Percentiles rank a stretch among this genome's conserved stretches.
These are phyloP conservation scores for Phaedon cochleariae DNA, from an alignment of 2,888 invertebrate species.

Conservation along the genomic window DNA sequence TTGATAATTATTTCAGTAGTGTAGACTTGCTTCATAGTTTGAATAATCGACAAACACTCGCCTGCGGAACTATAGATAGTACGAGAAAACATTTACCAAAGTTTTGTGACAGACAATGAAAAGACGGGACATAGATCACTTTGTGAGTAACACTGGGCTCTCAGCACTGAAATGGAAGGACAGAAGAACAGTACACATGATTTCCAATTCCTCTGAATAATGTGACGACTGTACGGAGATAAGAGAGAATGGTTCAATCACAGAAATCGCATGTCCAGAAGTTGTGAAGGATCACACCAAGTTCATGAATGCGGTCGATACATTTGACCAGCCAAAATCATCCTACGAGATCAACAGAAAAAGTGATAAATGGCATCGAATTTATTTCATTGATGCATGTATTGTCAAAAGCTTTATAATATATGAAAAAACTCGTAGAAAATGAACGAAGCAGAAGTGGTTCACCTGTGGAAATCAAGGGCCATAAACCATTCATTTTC, in stretches of 20 bases:
- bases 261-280: no score
- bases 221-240: background rate
- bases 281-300: conserved; percentile 26
- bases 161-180: conserved; percentile 49
- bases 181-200: conserved; percentile 36
- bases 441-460: background rate
- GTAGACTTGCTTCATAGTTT: no score
- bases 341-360: conserved; percentile 13
- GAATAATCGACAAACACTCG: no score
- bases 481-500: conserved; percentile 1
- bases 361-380: conserved; percentile 27
- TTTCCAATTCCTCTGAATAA: conserved; percentile 6
- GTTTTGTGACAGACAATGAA: conserved; percentile 33
- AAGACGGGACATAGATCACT: conserved; percentile 36
- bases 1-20: conserved; percentile 48
- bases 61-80: conserved; percentile 28
- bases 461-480: background rate
- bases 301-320: conserved; percentile 28
- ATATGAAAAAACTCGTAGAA: conserved; percentile 1
- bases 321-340: conserved; percentile 19
- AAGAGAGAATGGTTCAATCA: no score
- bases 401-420: conserved; percentile 7
- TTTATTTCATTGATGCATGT: conserved; percentile 26
- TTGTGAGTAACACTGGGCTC: conserved; percentile 35
- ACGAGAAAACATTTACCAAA: conserved; percentile 23